phyloP scores from a whole-genome alignment of 2,888 invertebrate species.

The Drosophila pegasa region DNA sequence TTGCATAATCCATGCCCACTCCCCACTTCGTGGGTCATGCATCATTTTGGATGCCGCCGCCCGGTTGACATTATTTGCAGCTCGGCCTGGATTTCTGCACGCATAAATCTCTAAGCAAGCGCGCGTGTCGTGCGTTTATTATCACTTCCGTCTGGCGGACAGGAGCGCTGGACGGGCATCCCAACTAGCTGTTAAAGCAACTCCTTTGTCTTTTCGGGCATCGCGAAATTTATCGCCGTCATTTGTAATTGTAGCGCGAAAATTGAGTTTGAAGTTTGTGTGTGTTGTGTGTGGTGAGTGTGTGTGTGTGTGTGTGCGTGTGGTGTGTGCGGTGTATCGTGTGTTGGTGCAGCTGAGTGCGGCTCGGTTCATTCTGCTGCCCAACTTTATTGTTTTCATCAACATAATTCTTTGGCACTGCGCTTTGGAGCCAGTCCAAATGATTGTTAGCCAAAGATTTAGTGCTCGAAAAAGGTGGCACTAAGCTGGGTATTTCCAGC shows the following conservation, averaged over 20 bases:
- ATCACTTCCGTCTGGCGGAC: slow-evolving; percentile 68
- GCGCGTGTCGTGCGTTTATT: slow-evolving; percentile 79
- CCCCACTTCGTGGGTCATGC: slow-evolving; percentile 55
- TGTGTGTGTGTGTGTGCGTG: slow-evolving; percentile 20
- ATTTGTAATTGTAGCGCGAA: slow-evolving; percentile 82
- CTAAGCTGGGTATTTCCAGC: slow-evolving; percentile 67
- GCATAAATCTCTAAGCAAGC: slow-evolving; percentile 79
- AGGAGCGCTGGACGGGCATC: slow-evolving; percentile 16
- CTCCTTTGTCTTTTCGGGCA: slow-evolving; percentile 68
- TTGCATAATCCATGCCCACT: slow-evolving; percentile 67
- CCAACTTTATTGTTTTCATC: slow-evolving; percentile 75
- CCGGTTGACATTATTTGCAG: slow-evolving; percentile 73
- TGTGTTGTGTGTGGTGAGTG: slow-evolving; percentile 46
- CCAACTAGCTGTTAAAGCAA: slow-evolving; percentile 31
- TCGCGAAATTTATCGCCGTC: slow-evolving; percentile 79
- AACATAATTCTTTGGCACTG: slow-evolving; percentile 74
- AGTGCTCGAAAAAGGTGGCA: slow-evolving; percentile 63
- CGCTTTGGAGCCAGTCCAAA: slow-evolving; percentile 72
- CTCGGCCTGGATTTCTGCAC: slow-evolving; percentile 65
- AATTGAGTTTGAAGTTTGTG: slow-evolving; percentile 78
- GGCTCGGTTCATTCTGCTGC: slow-evolving; percentile 24
- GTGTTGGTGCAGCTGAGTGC: slow-evolving; percentile 10
- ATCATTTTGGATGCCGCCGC: slow-evolving; percentile 68
- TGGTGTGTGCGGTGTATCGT: background rate
- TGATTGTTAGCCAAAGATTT: slow-evolving; percentile 76